Conservation (phyloP, 1,140 invertebrate species). For the Listronotus oregonensis region DNA sequence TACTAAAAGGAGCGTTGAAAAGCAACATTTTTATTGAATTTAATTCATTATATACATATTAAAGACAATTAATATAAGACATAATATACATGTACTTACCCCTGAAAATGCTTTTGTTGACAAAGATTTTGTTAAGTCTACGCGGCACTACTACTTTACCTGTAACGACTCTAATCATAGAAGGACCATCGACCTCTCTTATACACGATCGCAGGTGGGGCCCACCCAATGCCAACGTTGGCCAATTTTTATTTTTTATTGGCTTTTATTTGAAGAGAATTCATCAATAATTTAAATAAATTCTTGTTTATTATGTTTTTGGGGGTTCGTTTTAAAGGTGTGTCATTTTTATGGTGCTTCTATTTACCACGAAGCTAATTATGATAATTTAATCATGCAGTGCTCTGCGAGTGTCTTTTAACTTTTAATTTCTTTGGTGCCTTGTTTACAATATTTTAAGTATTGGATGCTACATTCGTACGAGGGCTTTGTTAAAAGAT, state of each 20-base stretch:
- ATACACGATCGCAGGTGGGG: conserved; percentile 45
- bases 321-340: conserved; percentile 3
- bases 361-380: neutral
- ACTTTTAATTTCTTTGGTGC: too few species aligned
- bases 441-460: too few species aligned
- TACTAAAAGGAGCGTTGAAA: too few species aligned
- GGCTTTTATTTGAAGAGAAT: conserved; percentile 14
- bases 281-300: conserved; percentile 23
- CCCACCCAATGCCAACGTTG: conserved; percentile 36
- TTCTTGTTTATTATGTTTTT: conserved; percentile 17
- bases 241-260: conserved; percentile 24
- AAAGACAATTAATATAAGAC: too few species aligned
- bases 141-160: conserved; percentile 25
- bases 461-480: too few species aligned
- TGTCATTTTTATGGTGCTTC: neutral
- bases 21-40: too few species aligned
- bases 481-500: too few species aligned
- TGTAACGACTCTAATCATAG: conserved; percentile 22
- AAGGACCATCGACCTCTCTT: conserved; percentile 53
- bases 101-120: neutral
- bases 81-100: conserved; percentile 10
- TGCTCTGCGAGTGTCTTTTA: too few species aligned
- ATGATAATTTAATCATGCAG: too few species aligned
- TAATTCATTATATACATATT: too few species aligned
- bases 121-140: conserved; percentile 15